Percentiles rank a stretch among this genome's conserved stretches.
Evolutionary conservation across 2,113 vertebrate species (phyloP).

Genomic region (Panthera uncia): DNA sequence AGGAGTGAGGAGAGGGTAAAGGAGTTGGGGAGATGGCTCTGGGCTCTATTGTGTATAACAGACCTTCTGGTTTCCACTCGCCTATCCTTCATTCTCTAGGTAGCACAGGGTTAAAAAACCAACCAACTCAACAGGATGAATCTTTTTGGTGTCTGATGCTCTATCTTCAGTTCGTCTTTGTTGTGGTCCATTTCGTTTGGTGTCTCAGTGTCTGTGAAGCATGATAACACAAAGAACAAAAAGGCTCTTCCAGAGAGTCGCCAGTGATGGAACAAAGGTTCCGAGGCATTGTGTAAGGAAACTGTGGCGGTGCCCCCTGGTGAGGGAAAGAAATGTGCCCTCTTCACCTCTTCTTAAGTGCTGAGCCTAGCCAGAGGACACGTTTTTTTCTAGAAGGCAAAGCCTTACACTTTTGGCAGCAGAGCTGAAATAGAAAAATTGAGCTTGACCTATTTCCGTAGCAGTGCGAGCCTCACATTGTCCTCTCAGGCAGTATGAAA

Average conservation of each 20-base stretch:
- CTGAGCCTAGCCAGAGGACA: constrained; percentile 51
- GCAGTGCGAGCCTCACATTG: constrained; percentile 32
- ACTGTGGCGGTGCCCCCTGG: background rate
- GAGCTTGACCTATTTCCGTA: constrained; percentile 68
- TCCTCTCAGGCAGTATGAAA: background rate
- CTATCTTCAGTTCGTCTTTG: background rate
- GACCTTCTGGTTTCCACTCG: background rate
- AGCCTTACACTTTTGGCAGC: constrained; percentile 49
- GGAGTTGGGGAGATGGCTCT: background rate
- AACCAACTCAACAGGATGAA: background rate
- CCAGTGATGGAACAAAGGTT: background rate
- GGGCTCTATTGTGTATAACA: rapidly evolving
- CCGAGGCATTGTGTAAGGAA: constrained; percentile 8
- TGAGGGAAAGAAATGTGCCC: constrained; percentile 11
- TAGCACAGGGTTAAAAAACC: background rate
- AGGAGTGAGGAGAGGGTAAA: rapidly evolving
- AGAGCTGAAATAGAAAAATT: constrained; percentile 63
- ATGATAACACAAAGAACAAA: background rate
- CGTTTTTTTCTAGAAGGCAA: constrained; percentile 57
- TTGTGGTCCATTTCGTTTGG: background rate
- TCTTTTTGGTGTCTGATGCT: background rate
- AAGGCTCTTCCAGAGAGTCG: background rate
- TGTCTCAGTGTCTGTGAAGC: background rate
- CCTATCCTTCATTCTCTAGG: background rate
- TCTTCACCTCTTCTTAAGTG: constrained; percentile 72